phyloP scores from a whole-genome alignment of 2,797 vertebrate genomes.

The Phataginus tricuspis region DNA sequence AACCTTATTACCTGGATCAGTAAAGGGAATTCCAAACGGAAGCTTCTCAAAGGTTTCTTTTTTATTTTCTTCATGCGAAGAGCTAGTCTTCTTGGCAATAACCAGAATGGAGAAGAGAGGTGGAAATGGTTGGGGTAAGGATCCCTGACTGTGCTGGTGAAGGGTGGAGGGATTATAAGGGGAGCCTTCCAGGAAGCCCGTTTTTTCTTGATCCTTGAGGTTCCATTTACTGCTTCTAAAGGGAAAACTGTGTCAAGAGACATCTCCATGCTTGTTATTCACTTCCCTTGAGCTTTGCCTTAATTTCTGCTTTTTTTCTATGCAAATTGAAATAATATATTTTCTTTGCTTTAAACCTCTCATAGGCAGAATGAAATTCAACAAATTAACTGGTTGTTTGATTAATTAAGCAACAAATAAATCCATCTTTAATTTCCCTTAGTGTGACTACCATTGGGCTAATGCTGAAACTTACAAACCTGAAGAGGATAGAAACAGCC shows the following conservation, averaged over 20 bases:
- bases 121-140: neutral
- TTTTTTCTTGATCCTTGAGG: neutral
- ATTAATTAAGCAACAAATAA: neutral
- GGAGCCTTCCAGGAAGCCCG: neutral
- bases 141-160: neutral
- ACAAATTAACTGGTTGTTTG: neutral
- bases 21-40: neutral
- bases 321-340: neutral
- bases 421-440: neutral
- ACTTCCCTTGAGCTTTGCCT: neutral
- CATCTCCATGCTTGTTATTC: neutral
- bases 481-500: neutral
- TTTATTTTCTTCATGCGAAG: constrained; percentile 23
- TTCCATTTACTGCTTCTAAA: constrained; percentile 27
- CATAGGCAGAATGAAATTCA: neutral
- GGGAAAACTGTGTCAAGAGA: constrained; percentile 53
- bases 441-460: neutral
- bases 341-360: neutral
- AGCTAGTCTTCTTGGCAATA: neutral
- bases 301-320: neutral
- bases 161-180: neutral
- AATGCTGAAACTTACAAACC: neutral
- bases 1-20: constrained; percentile 54
- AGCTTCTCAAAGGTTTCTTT: neutral
- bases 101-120: neutral